phyloP scores from a whole-genome alignment of 2,113 vertebrate genomes.

The Anolis carolinensis region DNA sequence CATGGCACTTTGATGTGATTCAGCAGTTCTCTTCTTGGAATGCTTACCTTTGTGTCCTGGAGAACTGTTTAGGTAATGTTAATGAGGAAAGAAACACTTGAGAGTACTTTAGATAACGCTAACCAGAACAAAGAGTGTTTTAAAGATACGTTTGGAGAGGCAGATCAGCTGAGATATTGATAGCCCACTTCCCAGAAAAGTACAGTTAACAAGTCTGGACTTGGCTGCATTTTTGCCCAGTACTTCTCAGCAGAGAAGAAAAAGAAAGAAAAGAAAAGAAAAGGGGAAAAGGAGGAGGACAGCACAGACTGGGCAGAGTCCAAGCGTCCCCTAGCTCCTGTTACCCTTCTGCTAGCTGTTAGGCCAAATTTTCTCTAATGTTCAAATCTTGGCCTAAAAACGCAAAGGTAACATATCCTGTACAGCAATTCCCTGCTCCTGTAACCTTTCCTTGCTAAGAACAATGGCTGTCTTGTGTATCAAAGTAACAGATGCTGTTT shows the following conservation, averaged over 20 bases:
- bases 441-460: conserved; percentile 18
- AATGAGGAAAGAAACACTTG: conserved; percentile 1
- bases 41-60: neutral
- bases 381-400: conserved; percentile 23
- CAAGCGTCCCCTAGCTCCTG: neutral
- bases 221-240: conserved; percentile 10
- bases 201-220: conserved; percentile 5
- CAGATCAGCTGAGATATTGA: conserved; percentile 4
- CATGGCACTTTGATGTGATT: neutral
- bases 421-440: neutral
- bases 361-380: neutral
- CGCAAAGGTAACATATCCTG: conserved; percentile 32
- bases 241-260: neutral
- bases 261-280: neutral
- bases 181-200: conserved; percentile 7
- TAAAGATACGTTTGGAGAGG: neutral
- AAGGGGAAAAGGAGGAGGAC: too few relatives aligned
- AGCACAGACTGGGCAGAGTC: neutral
- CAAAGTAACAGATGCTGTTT: conserved; percentile 41
- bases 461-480: conserved; percentile 42
- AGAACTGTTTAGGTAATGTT: neutral
- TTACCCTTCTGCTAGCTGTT: neutral
- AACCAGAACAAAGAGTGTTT: conserved; percentile 9
- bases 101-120: conserved; percentile 13
- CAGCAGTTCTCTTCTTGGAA: neutral